A percentile compares a stretch with the other conserved stretches of the same genome.
Conservation (phyloP, 2,888 invertebrate species). For the Drosophila fungiperda region DNA sequence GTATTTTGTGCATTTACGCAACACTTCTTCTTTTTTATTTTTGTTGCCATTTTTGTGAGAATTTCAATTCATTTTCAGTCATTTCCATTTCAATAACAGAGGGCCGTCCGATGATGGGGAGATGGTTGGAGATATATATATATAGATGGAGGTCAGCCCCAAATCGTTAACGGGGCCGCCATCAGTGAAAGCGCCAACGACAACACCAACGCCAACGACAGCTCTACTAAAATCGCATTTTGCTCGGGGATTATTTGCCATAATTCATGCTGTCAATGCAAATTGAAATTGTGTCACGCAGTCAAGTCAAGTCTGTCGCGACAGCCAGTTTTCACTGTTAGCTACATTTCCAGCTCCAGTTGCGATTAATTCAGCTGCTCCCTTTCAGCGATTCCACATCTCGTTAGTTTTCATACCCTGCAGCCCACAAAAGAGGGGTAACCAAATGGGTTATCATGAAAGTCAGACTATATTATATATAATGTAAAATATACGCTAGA, state of each 20-base stretch:
- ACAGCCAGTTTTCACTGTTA: constrained; percentile 8
- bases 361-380: constrained; percentile 3
- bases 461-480: neutral
- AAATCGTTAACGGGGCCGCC: constrained; percentile 30
- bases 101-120: constrained; percentile 4
- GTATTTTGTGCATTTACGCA: constrained; percentile 29
- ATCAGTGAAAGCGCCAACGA: constrained; percentile 4
- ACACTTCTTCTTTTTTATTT: constrained; percentile 18
- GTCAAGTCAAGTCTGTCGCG: constrained; percentile 60
- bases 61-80: constrained; percentile 36
- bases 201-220: constrained; percentile 4
- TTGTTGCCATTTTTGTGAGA: constrained; percentile 2
- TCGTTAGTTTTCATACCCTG: constrained; percentile 44
- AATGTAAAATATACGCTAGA: neutral
- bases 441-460: neutral
- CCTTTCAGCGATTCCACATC: constrained; percentile 54
- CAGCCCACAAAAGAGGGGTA: neutral
- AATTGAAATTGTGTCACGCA: constrained; percentile 81
- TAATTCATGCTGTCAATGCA: constrained; percentile 81
- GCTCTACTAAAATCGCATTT: constrained; percentile 73
- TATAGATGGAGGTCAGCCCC: constrained; percentile 15
- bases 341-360: constrained; percentile 5
- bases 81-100: constrained; percentile 77
- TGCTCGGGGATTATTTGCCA: constrained; percentile 74
- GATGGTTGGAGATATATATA: too few relatives aligned